These are phyloP conservation scores for Agrochola lychnidis DNA, from an alignment of 2,888 invertebrate genomes.

Conservation along the genomic window DNA sequence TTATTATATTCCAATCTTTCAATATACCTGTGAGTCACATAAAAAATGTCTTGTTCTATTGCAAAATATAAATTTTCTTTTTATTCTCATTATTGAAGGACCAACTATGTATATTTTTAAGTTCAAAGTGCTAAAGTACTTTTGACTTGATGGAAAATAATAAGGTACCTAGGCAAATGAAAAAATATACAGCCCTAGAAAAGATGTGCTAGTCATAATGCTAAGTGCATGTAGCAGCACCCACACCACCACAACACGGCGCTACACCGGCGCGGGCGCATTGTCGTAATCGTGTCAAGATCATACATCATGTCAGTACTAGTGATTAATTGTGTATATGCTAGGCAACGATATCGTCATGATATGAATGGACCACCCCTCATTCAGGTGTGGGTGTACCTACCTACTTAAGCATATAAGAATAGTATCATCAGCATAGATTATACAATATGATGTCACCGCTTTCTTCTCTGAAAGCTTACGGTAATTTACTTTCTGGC, in stretches of 20 bases:
- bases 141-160: neutral
- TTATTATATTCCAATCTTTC: too few relatives aligned
- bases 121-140: neutral
- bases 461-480: neutral
- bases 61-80: neutral
- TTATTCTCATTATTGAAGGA: neutral
- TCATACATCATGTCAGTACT: slow-evolving; percentile 55
- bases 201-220: slow-evolving; percentile 35
- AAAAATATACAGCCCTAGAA: slow-evolving; percentile 43
- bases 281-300: slow-evolving; percentile 70
- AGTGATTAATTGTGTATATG: slow-evolving; percentile 41
- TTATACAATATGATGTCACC: neutral
- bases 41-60: neutral
- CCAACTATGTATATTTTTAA: neutral
- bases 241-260: slow-evolving; percentile 49
- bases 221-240: slow-evolving; percentile 49
- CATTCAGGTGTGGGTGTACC: slow-evolving; percentile 20
- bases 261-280: slow-evolving; percentile 32
- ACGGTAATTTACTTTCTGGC: neutral
- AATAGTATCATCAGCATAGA: neutral
- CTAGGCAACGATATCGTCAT: slow-evolving; percentile 12
- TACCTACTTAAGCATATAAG: neutral
- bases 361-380: slow-evolving; percentile 25
- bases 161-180: neutral
- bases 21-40: too few relatives aligned